A percentile compares a stretch with the other conserved stretches of the same genome.
Evolutionary conservation across 2,113 vertebrate genomes (phyloP).

Genomic region (Peromyscus maniculatus): DNA sequence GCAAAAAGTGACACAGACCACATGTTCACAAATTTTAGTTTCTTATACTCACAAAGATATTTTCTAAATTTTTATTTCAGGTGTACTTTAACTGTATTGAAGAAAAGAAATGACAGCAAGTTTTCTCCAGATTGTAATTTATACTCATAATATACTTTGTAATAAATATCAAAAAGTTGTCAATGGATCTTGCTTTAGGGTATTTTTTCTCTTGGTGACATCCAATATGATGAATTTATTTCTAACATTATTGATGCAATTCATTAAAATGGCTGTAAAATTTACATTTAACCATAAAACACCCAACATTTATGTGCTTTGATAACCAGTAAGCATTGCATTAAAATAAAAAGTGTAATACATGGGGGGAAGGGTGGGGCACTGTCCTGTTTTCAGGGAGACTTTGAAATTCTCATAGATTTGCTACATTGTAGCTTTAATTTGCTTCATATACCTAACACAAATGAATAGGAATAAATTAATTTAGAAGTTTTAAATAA

Average conservation of each 20-base stretch:
- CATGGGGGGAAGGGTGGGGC: neutral
- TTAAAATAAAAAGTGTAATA: neutral
- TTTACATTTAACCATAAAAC: slow-evolving; percentile 34
- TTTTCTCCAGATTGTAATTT: neutral
- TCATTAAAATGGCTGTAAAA: neutral
- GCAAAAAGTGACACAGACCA: neutral
- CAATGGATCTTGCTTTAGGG: neutral
- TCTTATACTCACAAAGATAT: rapidly evolving
- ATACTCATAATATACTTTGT: neutral
- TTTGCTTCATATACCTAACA: neutral
- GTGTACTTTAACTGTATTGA: neutral
- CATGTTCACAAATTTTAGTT: neutral
- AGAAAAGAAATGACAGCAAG: neutral
- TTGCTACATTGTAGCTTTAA: neutral
- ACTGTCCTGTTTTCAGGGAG: neutral
- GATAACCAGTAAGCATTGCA: neutral
- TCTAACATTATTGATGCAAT: slow-evolving; percentile 37
- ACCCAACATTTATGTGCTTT: slow-evolving; percentile 1
- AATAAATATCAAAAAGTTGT: neutral
- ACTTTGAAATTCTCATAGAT: neutral
- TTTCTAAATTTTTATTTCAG: neutral
- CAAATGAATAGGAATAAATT: neutral
- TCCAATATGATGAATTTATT: neutral
- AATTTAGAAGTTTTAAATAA: too few species aligned
- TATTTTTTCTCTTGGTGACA: neutral